Base-by-base conservation (phyloP, 2,888 invertebrate genomes). In the Tholera decimalis region DNA sequence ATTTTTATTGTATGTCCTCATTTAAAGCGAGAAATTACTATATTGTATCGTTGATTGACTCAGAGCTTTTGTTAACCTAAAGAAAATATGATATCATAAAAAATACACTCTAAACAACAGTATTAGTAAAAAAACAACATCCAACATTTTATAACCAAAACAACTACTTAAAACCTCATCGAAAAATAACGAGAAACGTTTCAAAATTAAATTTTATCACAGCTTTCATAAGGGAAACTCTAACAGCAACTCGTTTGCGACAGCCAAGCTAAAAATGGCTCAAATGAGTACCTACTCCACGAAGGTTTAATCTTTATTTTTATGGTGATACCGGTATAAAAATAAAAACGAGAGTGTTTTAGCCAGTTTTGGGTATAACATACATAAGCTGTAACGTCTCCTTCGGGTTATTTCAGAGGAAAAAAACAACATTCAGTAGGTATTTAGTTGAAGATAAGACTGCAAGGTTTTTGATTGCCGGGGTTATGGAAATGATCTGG, bases 161-260 rank as follows among this genome's bases (percentile, higher is more conserved):
- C 53, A 49, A 33, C 18, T 28, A 56, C n/a, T 44, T 43, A 2
- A 50, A 50, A 51, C 33, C 51, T 43, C 43, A 37, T 43, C 26
- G 20, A 44, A 51, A 30, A 46, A 49, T 54, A 79, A 67, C 59
- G 59, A 59, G 8, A 15, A 1, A 37, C 28, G 9, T 39, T 56
- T 62, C 30, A 51, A 68, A 60, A 78, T 78, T 77, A 80, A 78
- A 60, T 28, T 53, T 77, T 76, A 80, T 63, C n/a, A 46, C 56
- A 28, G 30, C 39, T 15, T 37, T 18, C 37, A 51, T 43, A 46
- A 53, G 35, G 69, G 55, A 55, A 50, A 8, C 35, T 8, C 24
- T 68, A 63, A 78, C 68, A 60, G 55, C 62, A 0, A 33, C 20
- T 59, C 56, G 46, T 67, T 72, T 44, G 18, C 35, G 35, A 20